Evolutionary conservation across 2,797 vertebrate genomes (phyloP).

Genomic region (Cetoscarus ocellatus): DNA sequence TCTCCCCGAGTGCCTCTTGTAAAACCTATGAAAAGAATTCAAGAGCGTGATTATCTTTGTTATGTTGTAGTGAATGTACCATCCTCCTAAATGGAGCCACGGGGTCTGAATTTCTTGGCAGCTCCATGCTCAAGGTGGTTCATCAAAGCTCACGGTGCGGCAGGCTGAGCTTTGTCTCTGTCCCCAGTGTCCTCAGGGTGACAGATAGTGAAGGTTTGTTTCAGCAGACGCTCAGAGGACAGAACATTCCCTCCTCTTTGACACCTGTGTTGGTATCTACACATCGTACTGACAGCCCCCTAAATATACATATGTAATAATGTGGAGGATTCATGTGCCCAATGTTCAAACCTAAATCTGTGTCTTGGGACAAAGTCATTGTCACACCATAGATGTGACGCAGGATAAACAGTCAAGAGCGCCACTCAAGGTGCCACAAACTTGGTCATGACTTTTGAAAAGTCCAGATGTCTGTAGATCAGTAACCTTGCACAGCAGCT

Average conservation of each 20-base stretch:
- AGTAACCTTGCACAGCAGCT: no score
- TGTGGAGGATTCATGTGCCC: no score
- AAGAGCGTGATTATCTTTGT: background rate
- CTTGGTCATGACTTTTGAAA: no score
- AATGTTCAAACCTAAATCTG: no score
- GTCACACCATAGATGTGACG: no score
- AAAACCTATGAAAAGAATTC: background rate
- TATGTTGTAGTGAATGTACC: background rate
- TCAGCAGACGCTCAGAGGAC: slow-evolving; percentile 28
- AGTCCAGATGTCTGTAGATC: no score
- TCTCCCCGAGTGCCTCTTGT: background rate
- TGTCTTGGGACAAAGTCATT: no score
- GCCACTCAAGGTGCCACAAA: no score
- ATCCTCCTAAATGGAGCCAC: slow-evolving; percentile 9
- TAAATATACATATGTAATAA: no score
- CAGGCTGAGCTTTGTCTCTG: slow-evolving; percentile 14
- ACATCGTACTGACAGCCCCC: no score
- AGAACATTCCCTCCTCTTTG: slow-evolving; percentile 45
- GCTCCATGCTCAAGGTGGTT: background rate
- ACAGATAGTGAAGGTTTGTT: slow-evolving; percentile 1
- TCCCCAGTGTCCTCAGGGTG: slow-evolving; percentile 6
- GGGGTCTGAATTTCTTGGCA: slow-evolving; percentile 10
- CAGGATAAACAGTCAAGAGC: no score
- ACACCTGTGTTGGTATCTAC: background rate
- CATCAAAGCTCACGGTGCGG: background rate